A percentile compares a stretch with the other conserved stretches of the same genome.
These are phyloP conservation scores for Ceraclea dissimilis DNA, from an alignment of 2,888 invertebrate species.

Conservation along the genomic window DNA sequence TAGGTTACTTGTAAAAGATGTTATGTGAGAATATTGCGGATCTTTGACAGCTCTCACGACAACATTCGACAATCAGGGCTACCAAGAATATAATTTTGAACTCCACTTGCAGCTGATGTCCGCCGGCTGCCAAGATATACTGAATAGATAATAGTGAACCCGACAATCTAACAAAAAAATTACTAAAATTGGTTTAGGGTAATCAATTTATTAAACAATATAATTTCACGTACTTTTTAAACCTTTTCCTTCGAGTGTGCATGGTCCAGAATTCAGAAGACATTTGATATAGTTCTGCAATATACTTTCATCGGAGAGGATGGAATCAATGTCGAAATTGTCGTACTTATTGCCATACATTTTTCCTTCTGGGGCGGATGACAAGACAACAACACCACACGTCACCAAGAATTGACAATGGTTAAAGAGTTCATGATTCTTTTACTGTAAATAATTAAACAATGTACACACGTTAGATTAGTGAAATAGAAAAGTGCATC, in stretches of 20 bases:
- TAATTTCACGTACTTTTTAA: constrained; percentile 41
- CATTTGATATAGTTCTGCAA: constrained; percentile 55
- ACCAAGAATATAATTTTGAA: too few relatives aligned
- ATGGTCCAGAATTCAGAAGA: constrained; percentile 51
- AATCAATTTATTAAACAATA: background rate
- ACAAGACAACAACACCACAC: constrained; percentile 2
- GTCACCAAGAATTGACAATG: constrained; percentile 9
- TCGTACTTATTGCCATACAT: constrained; percentile 30
- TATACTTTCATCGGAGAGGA: constrained; percentile 48
- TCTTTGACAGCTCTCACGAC: too few relatives aligned
- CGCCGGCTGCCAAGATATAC: too few relatives aligned
- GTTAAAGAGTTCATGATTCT: constrained; percentile 6
- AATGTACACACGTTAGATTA: too few relatives aligned
- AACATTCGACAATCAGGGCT: too few relatives aligned
- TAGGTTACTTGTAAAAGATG: too few relatives aligned
- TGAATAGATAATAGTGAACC: too few relatives aligned
- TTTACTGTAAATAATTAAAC: constrained; percentile 1
- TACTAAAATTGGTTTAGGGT: too few relatives aligned
- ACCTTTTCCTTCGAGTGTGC: constrained; percentile 52
- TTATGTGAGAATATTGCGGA: too few relatives aligned
- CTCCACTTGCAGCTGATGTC: too few relatives aligned
- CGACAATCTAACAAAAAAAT: too few relatives aligned
- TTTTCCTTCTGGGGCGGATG: background rate
- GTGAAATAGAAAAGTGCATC: too few relatives aligned
- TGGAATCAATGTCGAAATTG: constrained; percentile 50